Conservation (phyloP, 2,113 vertebrate species). For the Oceanites oceanicus region DNA sequence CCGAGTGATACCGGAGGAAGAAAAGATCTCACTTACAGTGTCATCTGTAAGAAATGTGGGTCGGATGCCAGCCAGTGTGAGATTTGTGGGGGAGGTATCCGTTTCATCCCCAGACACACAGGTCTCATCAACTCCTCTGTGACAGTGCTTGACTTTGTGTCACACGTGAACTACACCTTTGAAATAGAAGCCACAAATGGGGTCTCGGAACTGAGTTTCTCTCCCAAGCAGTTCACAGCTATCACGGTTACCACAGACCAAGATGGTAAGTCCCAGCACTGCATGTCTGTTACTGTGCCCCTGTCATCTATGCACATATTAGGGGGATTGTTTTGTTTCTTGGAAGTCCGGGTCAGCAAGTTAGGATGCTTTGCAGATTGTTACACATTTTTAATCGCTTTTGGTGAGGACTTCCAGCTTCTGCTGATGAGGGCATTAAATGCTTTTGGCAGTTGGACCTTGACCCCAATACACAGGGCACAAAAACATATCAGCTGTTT, state of each 20-base stretch:
- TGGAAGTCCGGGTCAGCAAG: not conserved
- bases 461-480: not conserved
- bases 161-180: slow-evolving; percentile 94
- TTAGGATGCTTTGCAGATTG: not conserved
- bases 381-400: not conserved
- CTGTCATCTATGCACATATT: accelerated
- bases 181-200: slow-evolving; percentile 93
- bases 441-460: not conserved
- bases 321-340: not conserved
- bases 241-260: slow-evolving; percentile 92
- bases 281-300: not conserved
- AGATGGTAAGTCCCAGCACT: slow-evolving; percentile 82
- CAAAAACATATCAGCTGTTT: not conserved
- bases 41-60: slow-evolving; percentile 89
- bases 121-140: slow-evolving; percentile 88
- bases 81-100: slow-evolving; percentile 87
- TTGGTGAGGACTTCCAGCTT: not conserved
- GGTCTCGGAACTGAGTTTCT: slow-evolving; percentile 87
- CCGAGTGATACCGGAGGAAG: slow-evolving; percentile 90
- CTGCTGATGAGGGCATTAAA: not conserved
- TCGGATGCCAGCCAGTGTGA: slow-evolving; percentile 80
- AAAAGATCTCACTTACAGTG: slow-evolving; percentile 91
- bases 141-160: slow-evolving; percentile 86
- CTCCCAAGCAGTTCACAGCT: slow-evolving; percentile 85
- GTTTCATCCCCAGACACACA: slow-evolving; percentile 85